phyloP scores from a whole-genome alignment of 2,888 invertebrate species.

The Anodontia alba region DNA sequence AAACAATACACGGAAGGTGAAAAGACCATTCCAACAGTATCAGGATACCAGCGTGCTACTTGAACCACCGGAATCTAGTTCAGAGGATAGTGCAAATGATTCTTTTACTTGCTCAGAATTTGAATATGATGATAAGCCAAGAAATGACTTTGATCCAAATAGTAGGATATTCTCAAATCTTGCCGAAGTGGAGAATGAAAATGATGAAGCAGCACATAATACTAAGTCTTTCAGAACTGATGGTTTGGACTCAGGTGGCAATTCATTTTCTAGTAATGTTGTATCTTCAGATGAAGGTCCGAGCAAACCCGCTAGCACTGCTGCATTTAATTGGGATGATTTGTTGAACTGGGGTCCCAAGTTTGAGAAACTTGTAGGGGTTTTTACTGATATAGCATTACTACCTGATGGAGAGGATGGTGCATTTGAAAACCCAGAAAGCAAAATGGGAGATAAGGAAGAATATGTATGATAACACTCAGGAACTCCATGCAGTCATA shows the following conservation, averaged over 20 bases:
- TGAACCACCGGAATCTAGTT: slow-evolving; percentile 84
- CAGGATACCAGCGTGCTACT: slow-evolving; percentile 83
- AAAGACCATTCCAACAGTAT: slow-evolving; percentile 62
- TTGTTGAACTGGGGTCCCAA: slow-evolving; percentile 98
- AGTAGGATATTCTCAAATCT: slow-evolving; percentile 88
- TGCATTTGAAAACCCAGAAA: slow-evolving; percentile 57
- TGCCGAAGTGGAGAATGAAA: slow-evolving; percentile 82
- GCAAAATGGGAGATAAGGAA: slow-evolving; percentile 66
- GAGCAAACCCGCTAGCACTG: slow-evolving; percentile 79
- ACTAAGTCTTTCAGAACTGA: slow-evolving; percentile 87
- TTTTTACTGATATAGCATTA: slow-evolving; percentile 98
- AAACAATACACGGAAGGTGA: slow-evolving; percentile 72
- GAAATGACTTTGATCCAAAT: slow-evolving; percentile 82
- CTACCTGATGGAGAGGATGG: slow-evolving; percentile 89
- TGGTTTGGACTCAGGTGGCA: slow-evolving; percentile 96
- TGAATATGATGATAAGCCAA: slow-evolving; percentile 91
- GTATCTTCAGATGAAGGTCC: slow-evolving; percentile 93
- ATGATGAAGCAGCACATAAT: slow-evolving; percentile 72
- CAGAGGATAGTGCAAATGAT: slow-evolving; percentile 97
- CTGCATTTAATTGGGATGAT: slow-evolving; percentile 96
- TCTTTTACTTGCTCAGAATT: slow-evolving; percentile 99
- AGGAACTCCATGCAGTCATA: slow-evolving; percentile 45
- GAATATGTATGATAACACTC: slow-evolving; percentile 75
- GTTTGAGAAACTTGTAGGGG: slow-evolving; percentile 97
- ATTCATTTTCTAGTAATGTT: slow-evolving; percentile 94